Conservation (phyloP, 2,113 vertebrate species). For the Ivindomyrus marchei region DNA sequence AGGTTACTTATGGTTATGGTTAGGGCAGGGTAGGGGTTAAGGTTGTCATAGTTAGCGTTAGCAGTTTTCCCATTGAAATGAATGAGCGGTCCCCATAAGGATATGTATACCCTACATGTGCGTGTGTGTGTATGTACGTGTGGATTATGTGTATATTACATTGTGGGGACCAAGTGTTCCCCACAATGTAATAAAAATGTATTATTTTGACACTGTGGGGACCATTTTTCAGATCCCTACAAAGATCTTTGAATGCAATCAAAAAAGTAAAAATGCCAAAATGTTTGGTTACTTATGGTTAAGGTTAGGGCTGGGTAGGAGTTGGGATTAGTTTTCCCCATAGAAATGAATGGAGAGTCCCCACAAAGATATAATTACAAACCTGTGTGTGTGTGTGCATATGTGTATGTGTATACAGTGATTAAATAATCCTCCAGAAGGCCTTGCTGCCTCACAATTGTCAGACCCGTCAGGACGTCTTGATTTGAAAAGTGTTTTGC, state of each 20-base stretch:
- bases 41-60: no score
- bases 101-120: no score
- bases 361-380: not conserved
- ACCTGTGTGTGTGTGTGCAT: not conserved
- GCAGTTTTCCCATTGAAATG: no score
- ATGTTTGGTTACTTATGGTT: not conserved
- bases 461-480: conserved; percentile 32
- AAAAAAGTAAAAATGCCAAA: not conserved
- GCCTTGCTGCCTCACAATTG: conserved; percentile 15
- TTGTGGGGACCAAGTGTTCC: not conserved
- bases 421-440: not conserved
- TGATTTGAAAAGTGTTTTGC: conserved; percentile 37
- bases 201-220: no score
- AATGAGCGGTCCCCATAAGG: no score
- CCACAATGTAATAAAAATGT: not conserved
- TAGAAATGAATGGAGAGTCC: not conserved
- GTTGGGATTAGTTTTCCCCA: not conserved
- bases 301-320: not conserved
- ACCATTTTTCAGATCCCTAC: no score
- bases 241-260: not conserved
- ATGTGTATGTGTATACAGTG: not conserved
- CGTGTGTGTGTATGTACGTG: not conserved
- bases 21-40: no score
- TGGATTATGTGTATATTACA: not conserved
- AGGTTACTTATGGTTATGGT: no score